phyloP scores from a whole-genome alignment of 2,888 invertebrate species.

The Stramonita haemastoma region DNA sequence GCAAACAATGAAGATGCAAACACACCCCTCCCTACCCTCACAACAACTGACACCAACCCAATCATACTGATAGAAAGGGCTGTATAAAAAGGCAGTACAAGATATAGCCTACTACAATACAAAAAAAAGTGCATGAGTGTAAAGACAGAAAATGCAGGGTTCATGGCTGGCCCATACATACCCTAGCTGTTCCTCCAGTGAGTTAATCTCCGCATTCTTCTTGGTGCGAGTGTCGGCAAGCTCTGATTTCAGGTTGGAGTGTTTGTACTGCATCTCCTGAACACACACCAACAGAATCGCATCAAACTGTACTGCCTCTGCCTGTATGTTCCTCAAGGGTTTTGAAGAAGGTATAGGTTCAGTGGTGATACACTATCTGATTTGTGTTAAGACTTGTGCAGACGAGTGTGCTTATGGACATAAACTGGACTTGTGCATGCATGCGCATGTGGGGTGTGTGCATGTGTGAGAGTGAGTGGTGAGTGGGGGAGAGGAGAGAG shows the following conservation, averaged over 20 bases:
- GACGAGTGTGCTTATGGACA: neutral
- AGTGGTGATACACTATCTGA: too few species aligned
- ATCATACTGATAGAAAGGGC: too few species aligned
- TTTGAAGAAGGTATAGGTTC: neutral
- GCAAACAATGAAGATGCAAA: too few species aligned
- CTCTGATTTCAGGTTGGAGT: slow-evolving; percentile 64
- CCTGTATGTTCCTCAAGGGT: neutral
- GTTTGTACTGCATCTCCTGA: slow-evolving; percentile 67
- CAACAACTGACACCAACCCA: too few species aligned
- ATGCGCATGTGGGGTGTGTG: neutral
- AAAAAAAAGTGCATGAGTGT: too few species aligned
- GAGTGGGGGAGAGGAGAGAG: too few species aligned
- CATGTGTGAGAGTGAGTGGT: too few species aligned
- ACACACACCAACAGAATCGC: neutral
- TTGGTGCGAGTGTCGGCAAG: slow-evolving; percentile 60
- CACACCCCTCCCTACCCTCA: too few species aligned
- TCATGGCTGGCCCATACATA: slow-evolving; percentile 41
- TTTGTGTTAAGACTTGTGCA: neutral
- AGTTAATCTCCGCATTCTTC: slow-evolving; percentile 66
- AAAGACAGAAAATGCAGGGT: too few species aligned
- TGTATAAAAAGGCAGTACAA: too few species aligned
- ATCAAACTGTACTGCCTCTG: neutral
- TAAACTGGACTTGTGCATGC: neutral
- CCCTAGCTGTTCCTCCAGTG: slow-evolving; percentile 71
- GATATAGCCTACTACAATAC: too few species aligned